These are phyloP conservation scores for Cordylochernes scorpioides DNA, from an alignment of 2,888 invertebrate species.

Conservation along the genomic window DNA sequence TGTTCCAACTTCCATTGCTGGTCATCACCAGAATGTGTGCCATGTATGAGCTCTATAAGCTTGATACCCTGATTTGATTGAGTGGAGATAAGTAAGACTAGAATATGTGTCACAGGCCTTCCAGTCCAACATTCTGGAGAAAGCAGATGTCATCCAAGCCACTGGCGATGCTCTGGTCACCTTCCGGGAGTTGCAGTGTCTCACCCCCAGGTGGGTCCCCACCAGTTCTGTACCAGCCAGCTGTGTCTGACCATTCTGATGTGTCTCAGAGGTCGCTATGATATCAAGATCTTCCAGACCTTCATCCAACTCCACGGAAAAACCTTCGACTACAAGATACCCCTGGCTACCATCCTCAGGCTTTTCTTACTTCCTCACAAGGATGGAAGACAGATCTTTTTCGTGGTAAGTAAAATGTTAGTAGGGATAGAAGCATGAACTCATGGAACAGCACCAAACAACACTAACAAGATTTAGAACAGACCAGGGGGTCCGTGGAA, in stretches of 20 bases:
- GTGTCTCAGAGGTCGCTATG: constrained; percentile 66
- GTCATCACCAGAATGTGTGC: no score
- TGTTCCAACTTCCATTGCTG: no score
- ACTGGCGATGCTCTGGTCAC: constrained; percentile 93
- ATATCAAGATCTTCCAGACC: constrained; percentile 72
- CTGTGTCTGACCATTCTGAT: not conserved
- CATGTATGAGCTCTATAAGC: no score
- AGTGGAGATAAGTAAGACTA: not conserved
- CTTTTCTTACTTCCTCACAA: constrained; percentile 85
- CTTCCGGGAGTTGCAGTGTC: constrained; percentile 84
- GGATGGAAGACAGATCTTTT: constrained; percentile 91
- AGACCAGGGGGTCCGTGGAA: no score
- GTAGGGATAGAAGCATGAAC: no score
- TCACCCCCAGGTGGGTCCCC: constrained; percentile 57
- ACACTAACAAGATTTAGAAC: no score
- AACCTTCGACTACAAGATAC: constrained; percentile 98
- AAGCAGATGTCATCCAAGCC: constrained; percentile 88
- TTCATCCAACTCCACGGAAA: constrained; percentile 85
- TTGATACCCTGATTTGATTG: no score
- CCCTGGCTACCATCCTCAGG: constrained; percentile 79
- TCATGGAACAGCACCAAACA: no score
- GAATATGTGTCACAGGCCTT: constrained; percentile 37
- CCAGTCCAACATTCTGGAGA: constrained; percentile 80
- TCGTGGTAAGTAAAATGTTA: constrained; percentile 58
- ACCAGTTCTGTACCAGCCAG: not conserved